Evolutionary conservation across 2,888 invertebrate species (phyloP).

Genomic region (Ypsolopha sequella): DNA sequence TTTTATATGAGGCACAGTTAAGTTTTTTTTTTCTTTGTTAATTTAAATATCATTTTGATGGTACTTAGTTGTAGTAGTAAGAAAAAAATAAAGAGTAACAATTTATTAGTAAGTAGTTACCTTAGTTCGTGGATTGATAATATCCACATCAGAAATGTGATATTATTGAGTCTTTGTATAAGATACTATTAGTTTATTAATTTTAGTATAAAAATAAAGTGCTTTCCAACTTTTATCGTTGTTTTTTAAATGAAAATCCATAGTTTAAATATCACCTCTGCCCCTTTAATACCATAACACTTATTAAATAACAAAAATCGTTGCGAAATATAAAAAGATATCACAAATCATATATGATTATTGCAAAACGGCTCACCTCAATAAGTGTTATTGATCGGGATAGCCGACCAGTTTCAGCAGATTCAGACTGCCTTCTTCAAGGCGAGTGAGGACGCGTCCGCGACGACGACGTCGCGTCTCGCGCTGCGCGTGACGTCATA

Average conservation of each 20-base stretch:
- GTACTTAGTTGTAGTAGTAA: slow-evolving; percentile 42
- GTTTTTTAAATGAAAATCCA: neutral
- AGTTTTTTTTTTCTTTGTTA: slow-evolving; percentile 11
- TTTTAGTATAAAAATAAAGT: slow-evolving; percentile 40
- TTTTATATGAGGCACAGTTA: slow-evolving; percentile 13
- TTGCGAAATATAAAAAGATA: too few relatives aligned
- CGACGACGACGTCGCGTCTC: too few relatives aligned
- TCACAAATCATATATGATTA: too few relatives aligned
- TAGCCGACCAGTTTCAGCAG: too few relatives aligned
- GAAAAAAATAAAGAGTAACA: slow-evolving; percentile 17
- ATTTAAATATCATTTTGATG: slow-evolving; percentile 18
- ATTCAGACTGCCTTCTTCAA: too few relatives aligned
- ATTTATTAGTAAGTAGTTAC: slow-evolving; percentile 25
- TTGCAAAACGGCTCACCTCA: too few relatives aligned
- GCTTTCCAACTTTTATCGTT: slow-evolving; percentile 28
- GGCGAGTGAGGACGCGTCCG: too few relatives aligned
- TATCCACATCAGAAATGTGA: slow-evolving; percentile 81
- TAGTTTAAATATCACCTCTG: neutral
- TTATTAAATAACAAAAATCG: too few relatives aligned
- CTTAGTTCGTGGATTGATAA: slow-evolving; percentile 67
- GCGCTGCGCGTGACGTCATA: too few relatives aligned
- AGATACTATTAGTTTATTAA: slow-evolving; percentile 47
- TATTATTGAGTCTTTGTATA: slow-evolving; percentile 74
- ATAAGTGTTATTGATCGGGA: too few relatives aligned
- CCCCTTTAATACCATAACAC: too few relatives aligned